Percentiles rank a stretch among this genome's conserved stretches.
phyloP scores from a whole-genome alignment of 2,113 vertebrate genomes.

The Bubo bubo region DNA sequence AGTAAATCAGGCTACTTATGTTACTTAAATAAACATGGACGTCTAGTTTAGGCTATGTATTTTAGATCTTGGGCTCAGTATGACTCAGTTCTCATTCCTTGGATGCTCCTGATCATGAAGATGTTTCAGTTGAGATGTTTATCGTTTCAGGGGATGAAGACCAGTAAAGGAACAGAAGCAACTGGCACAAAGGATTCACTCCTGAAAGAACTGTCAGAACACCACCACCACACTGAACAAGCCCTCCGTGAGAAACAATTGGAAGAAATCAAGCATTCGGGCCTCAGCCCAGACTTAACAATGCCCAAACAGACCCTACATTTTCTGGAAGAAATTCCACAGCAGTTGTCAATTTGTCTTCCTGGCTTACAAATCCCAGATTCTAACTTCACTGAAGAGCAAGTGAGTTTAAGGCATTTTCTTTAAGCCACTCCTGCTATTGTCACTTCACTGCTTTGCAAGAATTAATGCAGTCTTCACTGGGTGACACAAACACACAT shows the following conservation, averaged over 20 bases:
- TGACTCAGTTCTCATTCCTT: background rate
- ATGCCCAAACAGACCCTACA: background rate
- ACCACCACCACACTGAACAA: background rate
- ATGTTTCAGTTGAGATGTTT: background rate
- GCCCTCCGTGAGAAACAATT: background rate
- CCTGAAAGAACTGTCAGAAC: background rate
- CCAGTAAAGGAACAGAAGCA: background rate
- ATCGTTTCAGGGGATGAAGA: background rate
- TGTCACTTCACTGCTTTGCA: background rate
- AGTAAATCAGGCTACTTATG: background rate
- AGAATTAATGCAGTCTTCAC: background rate
- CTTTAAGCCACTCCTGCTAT: background rate
- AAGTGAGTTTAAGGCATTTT: background rate
- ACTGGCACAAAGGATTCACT: background rate
- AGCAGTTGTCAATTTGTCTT: background rate
- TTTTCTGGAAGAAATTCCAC: constrained; percentile 3
- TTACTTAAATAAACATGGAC: background rate
- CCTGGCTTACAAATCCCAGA: background rate
- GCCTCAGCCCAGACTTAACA: background rate
- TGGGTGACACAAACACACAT: background rate
- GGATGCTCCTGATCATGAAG: background rate
- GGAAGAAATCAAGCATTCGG: background rate
- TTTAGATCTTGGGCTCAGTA: background rate
- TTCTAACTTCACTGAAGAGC: background rate
- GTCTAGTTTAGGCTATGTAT: background rate